Percentiles rank a stretch among this genome's conserved stretches.
Conservation (phyloP, 2,888 invertebrate genomes). For the Pachycephus smyrnensis region DNA sequence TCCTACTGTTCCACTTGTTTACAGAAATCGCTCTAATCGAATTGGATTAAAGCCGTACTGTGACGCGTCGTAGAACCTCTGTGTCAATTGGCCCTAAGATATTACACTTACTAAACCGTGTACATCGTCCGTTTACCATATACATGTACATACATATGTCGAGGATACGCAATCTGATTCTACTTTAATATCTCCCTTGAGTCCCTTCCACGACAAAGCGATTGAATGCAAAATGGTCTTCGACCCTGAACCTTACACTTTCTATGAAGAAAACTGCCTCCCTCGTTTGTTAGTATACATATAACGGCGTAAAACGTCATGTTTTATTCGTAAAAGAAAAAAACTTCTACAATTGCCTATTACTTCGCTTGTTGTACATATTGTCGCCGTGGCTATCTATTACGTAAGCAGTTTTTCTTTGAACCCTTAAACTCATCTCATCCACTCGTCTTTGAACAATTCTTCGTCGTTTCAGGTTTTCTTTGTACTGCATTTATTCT, state of each 20-base stretch:
- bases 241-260: not conserved
- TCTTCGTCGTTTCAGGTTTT: not conserved
- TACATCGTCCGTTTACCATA: no score
- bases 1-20: not conserved
- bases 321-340: not conserved
- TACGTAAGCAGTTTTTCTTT: not conserved
- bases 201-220: no score
- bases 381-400: not conserved
- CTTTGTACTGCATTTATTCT: not conserved
- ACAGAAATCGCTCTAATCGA: constrained; percentile 37
- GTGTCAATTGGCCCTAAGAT: no score
- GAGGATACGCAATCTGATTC: no score
- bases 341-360: not conserved
- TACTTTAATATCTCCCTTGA: no score
- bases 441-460: not conserved
- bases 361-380: not conserved
- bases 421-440: not conserved
- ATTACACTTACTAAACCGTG: no score
- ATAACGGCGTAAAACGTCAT: not conserved
- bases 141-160: no score
- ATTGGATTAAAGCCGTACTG: constrained; percentile 35
- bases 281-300: not conserved
- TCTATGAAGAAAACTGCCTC: not conserved
- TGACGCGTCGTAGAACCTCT: not conserved
- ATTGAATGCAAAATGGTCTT: no score